Percentiles rank a stretch among this genome's conserved stretches.
Evolutionary conservation across 2,113 vertebrate species (phyloP).

Genomic region (Engystomops pustulosus): DNA sequence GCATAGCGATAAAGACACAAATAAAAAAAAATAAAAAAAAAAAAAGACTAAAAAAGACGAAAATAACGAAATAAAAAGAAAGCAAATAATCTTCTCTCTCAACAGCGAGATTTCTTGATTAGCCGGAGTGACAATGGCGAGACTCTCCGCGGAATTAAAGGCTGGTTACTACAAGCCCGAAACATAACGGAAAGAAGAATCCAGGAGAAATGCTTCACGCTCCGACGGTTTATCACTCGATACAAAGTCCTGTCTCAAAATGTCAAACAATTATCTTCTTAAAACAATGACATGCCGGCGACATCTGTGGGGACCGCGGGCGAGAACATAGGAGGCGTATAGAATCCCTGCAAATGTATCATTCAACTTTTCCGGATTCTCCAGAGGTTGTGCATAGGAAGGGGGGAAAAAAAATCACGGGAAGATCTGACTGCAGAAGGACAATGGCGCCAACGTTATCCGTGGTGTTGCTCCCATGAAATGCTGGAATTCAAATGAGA

Average conservation of each 20-base stretch:
- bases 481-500: too few species aligned
- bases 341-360: slow-evolving; percentile 62
- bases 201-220: slow-evolving; percentile 46
- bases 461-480: not conserved
- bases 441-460: not conserved
- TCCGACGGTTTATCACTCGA: slow-evolving; percentile 49
- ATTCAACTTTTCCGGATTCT: slow-evolving; percentile 52
- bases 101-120: slow-evolving; percentile 53
- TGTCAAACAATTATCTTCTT: slow-evolving; percentile 65
- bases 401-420: slow-evolving; percentile 49
- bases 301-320: slow-evolving; percentile 62
- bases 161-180: slow-evolving; percentile 39
- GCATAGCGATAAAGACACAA: slow-evolving; percentile 33
- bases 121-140: slow-evolving; percentile 39
- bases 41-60: slow-evolving; percentile 26
- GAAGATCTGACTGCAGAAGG: slow-evolving; percentile 66
- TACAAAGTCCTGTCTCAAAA: slow-evolving; percentile 63
- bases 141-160: slow-evolving; percentile 42
- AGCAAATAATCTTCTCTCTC: slow-evolving; percentile 48
- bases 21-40: not conserved
- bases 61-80: slow-evolving; percentile 54
- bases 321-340: slow-evolving; percentile 53
- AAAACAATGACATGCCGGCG: slow-evolving; percentile 45
- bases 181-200: not conserved
- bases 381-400: not conserved